These are phyloP conservation scores for Calliopum simillimum DNA, from an alignment of 2,888 invertebrate genomes.

Conservation along the genomic window DNA sequence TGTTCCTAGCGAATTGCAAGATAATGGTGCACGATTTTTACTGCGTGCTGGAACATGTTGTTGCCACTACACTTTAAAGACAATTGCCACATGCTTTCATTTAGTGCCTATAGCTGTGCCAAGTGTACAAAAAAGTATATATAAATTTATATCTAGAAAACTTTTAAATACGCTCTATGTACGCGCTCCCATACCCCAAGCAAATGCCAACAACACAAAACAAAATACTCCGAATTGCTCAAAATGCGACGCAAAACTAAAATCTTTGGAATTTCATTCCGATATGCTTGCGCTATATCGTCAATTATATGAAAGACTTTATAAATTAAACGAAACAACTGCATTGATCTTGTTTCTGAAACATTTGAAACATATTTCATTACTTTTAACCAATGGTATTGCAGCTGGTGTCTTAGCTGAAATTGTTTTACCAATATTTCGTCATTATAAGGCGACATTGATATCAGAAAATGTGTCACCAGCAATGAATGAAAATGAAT, in stretches of 20 bases:
- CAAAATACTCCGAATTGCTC: slow-evolving; percentile 46
- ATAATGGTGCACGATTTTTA: slow-evolving; percentile 57
- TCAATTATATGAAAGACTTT: slow-evolving; percentile 43
- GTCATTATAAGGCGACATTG: slow-evolving; percentile 53
- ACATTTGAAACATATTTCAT: slow-evolving; percentile 63
- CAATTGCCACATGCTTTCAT: slow-evolving; percentile 54
- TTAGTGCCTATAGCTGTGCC: slow-evolving; percentile 49
- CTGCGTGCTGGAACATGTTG: slow-evolving; percentile 62
- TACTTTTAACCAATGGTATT: slow-evolving; percentile 58
- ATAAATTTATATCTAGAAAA: slow-evolving; percentile 60
- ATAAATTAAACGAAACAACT: slow-evolving; percentile 38
- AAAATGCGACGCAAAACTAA: slow-evolving; percentile 60
- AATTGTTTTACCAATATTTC: slow-evolving; percentile 63
- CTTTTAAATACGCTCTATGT: slow-evolving; percentile 59
- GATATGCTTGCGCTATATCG: slow-evolving; percentile 56
- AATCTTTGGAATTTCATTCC: slow-evolving; percentile 58
- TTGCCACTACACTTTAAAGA: slow-evolving; percentile 59
- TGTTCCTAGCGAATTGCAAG: slow-evolving; percentile 53
- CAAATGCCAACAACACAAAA: slow-evolving; percentile 10
- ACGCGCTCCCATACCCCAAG: slow-evolving; percentile 36
- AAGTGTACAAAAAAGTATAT: slow-evolving; percentile 58
- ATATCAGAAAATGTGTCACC: not conserved
- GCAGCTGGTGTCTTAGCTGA: slow-evolving; percentile 61
- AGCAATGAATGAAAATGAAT: no score
- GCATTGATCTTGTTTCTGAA: slow-evolving; percentile 58